Evolutionary conservation across 2,797 vertebrate genomes (phyloP).

Genomic region (Schizopygopsis pylzovi): DNA sequence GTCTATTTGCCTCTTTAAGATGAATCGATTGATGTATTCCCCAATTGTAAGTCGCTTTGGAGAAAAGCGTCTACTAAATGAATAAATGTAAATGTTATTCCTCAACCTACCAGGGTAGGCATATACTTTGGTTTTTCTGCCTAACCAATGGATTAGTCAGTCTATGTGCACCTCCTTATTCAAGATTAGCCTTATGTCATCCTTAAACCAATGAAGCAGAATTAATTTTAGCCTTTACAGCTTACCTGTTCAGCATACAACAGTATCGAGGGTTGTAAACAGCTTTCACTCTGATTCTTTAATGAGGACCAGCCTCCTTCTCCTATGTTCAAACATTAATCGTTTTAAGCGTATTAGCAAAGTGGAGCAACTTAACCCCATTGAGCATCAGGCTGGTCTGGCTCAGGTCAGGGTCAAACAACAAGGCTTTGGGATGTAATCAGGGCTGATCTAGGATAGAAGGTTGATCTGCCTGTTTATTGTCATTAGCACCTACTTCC

Average conservation of each 20-base stretch:
- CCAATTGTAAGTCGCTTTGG: too few relatives aligned
- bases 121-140: background rate
- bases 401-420: conserved; percentile 54
- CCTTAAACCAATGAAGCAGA: conserved; percentile 63
- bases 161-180: conserved; percentile 68
- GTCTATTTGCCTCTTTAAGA: too few relatives aligned
- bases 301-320: background rate
- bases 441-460: conserved; percentile 68
- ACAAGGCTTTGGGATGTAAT: conserved; percentile 72
- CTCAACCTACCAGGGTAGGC: background rate
- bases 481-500: conserved; percentile 69
- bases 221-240: conserved; percentile 70
- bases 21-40: too few relatives aligned
- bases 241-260: conserved; percentile 63
- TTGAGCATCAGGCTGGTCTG: conserved; percentile 7
- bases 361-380: conserved; percentile 32
- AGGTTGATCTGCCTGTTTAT: conserved; percentile 74
- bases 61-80: too few relatives aligned
- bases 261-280: conserved; percentile 9
- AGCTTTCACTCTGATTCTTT: conserved; percentile 17
- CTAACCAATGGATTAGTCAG: conserved; percentile 61
- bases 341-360: conserved; percentile 41
- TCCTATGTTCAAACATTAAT: conserved; percentile 27
- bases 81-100: background rate
- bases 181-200: conserved; percentile 71